Conservation (phyloP, 2,888 invertebrate genomes). For the Zaprionus bogoriensis region DNA sequence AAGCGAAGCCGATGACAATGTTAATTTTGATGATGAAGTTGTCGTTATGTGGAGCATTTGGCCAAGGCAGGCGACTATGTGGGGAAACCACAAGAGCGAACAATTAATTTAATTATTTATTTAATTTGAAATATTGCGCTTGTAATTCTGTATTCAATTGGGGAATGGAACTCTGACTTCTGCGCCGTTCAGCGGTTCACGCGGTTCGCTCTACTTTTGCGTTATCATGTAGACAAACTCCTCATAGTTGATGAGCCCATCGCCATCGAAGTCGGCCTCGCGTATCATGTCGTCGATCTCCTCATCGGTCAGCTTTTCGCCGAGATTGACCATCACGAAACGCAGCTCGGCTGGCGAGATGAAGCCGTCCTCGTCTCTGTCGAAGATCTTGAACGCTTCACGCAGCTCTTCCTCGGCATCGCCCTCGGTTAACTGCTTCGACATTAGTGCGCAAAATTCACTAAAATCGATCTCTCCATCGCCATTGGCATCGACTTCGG, state of each 20-base stretch:
- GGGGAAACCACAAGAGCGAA: background rate
- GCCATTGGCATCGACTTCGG: conserved; percentile 92
- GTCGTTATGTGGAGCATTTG: background rate
- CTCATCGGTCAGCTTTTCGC: conserved; percentile 98
- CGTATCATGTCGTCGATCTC: conserved; percentile 99
- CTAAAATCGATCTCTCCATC: conserved; percentile 98
- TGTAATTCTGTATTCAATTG: background rate
- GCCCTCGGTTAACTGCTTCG: conserved; percentile 98
- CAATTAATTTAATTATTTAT: background rate
- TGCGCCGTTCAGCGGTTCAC: no score
- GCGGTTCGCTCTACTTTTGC: conserved; percentile 92
- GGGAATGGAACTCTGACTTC: background rate
- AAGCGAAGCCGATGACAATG: background rate
- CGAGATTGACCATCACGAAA: conserved; percentile 99
- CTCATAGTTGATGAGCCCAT: conserved; percentile 91
- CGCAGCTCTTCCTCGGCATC: conserved; percentile 99
- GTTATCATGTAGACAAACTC: conserved; percentile 99
- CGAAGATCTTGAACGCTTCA: conserved; percentile 85
- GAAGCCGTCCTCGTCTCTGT: conserved; percentile 99
- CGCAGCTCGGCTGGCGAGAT: conserved; percentile 98
- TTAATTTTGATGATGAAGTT: conserved; percentile 7
- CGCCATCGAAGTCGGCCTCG: conserved; percentile 98
- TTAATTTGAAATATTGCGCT: background rate
- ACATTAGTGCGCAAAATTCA: conserved; percentile 99
- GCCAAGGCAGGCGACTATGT: background rate